Evolutionary conservation across 1,140 invertebrate genomes (phyloP).

Genomic region (Hypothenemus hampei): DNA sequence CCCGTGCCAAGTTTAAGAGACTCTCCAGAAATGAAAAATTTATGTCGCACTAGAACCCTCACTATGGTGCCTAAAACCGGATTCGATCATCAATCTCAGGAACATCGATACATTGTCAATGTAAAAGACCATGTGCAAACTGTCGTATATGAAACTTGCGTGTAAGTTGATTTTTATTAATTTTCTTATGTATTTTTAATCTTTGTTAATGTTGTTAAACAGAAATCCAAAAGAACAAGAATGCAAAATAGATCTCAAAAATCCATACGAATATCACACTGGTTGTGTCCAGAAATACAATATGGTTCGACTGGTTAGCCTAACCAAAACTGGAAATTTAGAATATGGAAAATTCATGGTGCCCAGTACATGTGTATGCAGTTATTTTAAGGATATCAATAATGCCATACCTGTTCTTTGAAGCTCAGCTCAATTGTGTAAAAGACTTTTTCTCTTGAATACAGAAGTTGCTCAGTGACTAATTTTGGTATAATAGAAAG

Average conservation of each 20-base stretch:
- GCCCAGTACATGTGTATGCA: slow-evolving; percentile 34
- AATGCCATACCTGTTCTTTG: no score
- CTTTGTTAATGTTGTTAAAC: slow-evolving; percentile 14
- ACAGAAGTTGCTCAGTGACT: no score
- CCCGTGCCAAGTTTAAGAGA: slow-evolving; percentile 6
- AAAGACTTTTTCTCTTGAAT: no score
- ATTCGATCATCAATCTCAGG: slow-evolving; percentile 23
- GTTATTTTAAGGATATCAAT: no score
- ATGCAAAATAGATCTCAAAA: slow-evolving; percentile 26
- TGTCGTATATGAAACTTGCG: slow-evolving; percentile 32
- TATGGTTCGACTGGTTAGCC: slow-evolving; percentile 28
- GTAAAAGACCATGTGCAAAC: slow-evolving; percentile 25
- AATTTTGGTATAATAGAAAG: no score
- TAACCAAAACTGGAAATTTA: slow-evolving; percentile 22
- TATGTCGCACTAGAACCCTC: slow-evolving; percentile 29
- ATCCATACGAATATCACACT: slow-evolving; percentile 22
- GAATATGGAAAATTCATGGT: slow-evolving; percentile 34
- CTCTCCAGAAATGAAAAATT: slow-evolving; percentile 14
- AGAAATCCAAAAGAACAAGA: slow-evolving; percentile 12
- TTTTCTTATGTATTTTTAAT: background rate
- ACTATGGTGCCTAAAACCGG: slow-evolving; percentile 26
- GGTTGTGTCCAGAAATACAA: slow-evolving; percentile 34
- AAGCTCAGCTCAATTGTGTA: no score
- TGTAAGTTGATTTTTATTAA: slow-evolving; percentile 25
- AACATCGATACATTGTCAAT: slow-evolving; percentile 31